Percentiles rank a stretch among this genome's conserved stretches.
phyloP scores from a whole-genome alignment of 2,888 invertebrate species.

The Chrysolina americana region DNA sequence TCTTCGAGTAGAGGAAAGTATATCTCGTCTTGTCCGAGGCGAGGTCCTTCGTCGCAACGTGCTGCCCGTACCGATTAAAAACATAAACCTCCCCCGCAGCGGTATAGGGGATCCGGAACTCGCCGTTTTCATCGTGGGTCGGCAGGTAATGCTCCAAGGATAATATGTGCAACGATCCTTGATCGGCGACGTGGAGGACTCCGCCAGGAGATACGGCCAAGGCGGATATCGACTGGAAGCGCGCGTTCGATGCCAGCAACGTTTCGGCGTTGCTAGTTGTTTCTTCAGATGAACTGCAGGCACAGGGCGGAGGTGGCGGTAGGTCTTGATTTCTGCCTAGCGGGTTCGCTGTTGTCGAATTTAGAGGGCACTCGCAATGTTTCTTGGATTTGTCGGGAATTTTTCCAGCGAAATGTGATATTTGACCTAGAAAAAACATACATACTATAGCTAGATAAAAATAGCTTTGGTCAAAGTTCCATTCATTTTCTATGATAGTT shows the following conservation, averaged over 20 bases:
- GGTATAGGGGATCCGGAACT: slow-evolving; percentile 94
- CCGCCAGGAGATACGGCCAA: slow-evolving; percentile 96
- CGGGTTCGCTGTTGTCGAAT: slow-evolving; percentile 72
- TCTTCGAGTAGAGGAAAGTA: slow-evolving; percentile 96
- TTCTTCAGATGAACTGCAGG: slow-evolving; percentile 67
- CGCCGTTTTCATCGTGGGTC: slow-evolving; percentile 88
- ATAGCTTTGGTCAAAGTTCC: too few species aligned
- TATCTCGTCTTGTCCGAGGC: slow-evolving; percentile 96
- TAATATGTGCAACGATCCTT: slow-evolving; percentile 88
- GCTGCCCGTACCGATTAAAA: slow-evolving; percentile 84
- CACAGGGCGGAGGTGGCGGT: slow-evolving; percentile 50
- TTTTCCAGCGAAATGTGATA: slow-evolving; percentile 94
- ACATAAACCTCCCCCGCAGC: slow-evolving; percentile 83
- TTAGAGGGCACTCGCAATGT: slow-evolving; percentile 75
- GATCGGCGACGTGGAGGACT: slow-evolving; percentile 96
- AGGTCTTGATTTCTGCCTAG: slow-evolving; percentile 59
- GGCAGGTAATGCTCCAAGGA: slow-evolving; percentile 91
- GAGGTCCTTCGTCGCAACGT: slow-evolving; percentile 93
- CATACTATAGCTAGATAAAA: too few species aligned
- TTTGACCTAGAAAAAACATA: slow-evolving; percentile 70
- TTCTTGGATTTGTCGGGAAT: slow-evolving; percentile 73
- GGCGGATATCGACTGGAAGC: slow-evolving; percentile 90
- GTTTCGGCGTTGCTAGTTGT: slow-evolving; percentile 87
- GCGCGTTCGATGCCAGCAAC: slow-evolving; percentile 89
- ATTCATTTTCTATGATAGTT: too few species aligned